Conservation (phyloP, 2,113 vertebrate genomes). For the Pomatorhinus ruficollis region DNA sequence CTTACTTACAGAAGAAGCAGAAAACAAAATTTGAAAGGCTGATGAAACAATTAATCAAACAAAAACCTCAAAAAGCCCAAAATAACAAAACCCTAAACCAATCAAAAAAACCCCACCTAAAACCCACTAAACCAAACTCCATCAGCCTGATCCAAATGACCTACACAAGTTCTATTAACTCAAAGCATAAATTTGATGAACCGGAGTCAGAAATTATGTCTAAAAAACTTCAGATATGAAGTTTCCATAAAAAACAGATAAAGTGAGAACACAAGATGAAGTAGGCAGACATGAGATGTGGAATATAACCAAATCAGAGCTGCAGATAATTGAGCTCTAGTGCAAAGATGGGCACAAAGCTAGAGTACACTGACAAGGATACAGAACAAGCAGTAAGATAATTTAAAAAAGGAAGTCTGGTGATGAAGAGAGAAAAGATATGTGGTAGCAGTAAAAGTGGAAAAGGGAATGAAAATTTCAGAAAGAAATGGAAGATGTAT, state of each 20-base stretch:
- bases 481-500: not conserved
- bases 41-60: not conserved
- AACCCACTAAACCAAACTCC: not conserved
- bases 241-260: not conserved
- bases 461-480: not conserved
- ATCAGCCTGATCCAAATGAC: not conserved
- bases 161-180: not conserved
- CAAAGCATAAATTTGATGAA: not conserved
- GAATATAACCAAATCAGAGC: not conserved
- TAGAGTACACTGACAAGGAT: not conserved
- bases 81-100: not conserved
- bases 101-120: accelerated
- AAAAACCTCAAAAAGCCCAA: not conserved
- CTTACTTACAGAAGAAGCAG: not conserved
- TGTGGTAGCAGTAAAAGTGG: not conserved
- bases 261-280: not conserved
- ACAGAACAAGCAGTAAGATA: not conserved
- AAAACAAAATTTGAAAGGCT: not conserved
- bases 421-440: not conserved
- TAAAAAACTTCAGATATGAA: not conserved
- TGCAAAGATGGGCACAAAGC: not conserved
- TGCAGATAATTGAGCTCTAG: not conserved
- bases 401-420: not conserved
- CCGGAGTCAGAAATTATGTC: not conserved
- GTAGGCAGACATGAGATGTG: not conserved